Base-by-base conservation (phyloP, 2,113 vertebrate species). In the Panurus biarmicus region DNA sequence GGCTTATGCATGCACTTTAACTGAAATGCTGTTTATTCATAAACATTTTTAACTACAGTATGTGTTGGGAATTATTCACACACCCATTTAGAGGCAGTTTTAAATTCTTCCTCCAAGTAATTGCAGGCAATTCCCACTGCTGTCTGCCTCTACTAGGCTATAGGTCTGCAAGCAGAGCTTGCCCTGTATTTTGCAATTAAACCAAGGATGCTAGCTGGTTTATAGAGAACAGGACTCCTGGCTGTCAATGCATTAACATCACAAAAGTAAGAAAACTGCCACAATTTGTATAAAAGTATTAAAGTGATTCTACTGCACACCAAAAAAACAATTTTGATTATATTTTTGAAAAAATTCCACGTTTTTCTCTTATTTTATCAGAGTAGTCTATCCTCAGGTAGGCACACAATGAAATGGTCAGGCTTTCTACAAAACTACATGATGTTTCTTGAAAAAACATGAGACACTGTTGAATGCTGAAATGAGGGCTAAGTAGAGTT, bases 1-100 rank as follows among this genome's bases (percentile, higher is more conserved):
- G 66, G 85, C 76, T 79, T 92, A 76, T 48, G 75, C 33, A 72
- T 67, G 58, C 91, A 94, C 78, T 94, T 93, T 71, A 94, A 92
- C 77, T 73, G 73, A 95, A 97, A 97, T 14, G 28, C 50, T 90
- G 91, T 95, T 95, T 94, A 95, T 95, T 93, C 93, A 95, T 42
- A 88, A 91, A 91, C 87, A 91, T 93, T 96, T 96, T 92, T 90
- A 95, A 96, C 95, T 66, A 73, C 48, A 79, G 48, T 86, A 93
- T 92, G 78, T 73, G 60, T 71, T 87, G 89, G 76, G 77, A 95
- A 80, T 91, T 95, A 95, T 40, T 95, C 85, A 92, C 64, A 69
- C 44, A 87, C 21, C 54, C 82, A 12, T 67, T 88, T 65, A 80
- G 51, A 79, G 78, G 36, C 47, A 44, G 81, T 76, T 91, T 72